Base-by-base conservation (phyloP, 2,113 vertebrate species). In the Amblyopsis rosae region DNA sequence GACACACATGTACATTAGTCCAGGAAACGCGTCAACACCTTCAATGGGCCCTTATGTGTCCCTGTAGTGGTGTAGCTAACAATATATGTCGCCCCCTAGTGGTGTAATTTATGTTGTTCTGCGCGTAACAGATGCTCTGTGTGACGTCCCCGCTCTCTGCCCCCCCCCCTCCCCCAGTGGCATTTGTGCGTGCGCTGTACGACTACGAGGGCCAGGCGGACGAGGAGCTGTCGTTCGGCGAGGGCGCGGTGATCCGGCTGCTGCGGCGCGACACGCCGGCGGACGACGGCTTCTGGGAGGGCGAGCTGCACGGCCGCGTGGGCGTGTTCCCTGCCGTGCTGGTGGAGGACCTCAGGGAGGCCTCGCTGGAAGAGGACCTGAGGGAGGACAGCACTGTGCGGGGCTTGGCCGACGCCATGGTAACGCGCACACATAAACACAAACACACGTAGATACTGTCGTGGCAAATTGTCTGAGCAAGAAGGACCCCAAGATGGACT, bases 221-320 rank as follows among this genome's bases (percentile, higher is more conserved):
- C 0, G 98, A 99, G 0, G 98, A 99, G 77, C 91, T 99, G 26
- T 95, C 97, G 57, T 99, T 99, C 83, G 93, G 93, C 0, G 98
- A 99, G 79, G 98, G 97, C 61, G 96, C 98, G 0, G 94, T 99
- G 83, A 97, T 99, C 76, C 96, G 96, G 19, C 96, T 99, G 82
- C 70, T 99, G 82, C 97, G 94, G 91, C 97, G 98, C 62, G 95
- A 99, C 75, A 98, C 96, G 68, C 97, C 98, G 79, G 97, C 96
- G 0, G 98, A 99, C 0, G 97, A 99, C 13, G 98, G 98, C 13
- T 99, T 99, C 87, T 99, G 98, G 98, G 96, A 98, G 83, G 98
- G 98, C 0, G 98, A 99, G 76, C 96, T 99, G 86, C 97, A 91
- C 0, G 95, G 97, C 0, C 91, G 92, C 0, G 76, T 97, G 2